Evolutionary conservation across 2,797 vertebrate genomes (phyloP).

Genomic region (Propithecus deckenii): DNA sequence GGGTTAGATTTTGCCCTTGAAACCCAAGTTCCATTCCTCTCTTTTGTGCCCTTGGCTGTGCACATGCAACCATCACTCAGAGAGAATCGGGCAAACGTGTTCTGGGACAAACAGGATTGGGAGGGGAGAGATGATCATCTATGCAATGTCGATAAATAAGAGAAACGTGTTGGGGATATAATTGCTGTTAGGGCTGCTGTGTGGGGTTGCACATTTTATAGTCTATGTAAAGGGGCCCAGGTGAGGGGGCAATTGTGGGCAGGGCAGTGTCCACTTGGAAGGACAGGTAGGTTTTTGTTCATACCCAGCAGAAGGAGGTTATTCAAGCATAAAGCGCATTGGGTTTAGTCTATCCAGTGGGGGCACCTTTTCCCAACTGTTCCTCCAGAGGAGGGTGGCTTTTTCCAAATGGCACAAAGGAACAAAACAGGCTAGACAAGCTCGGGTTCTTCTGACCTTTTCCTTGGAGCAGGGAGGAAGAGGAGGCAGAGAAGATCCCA

Average conservation of each 20-base stretch:
- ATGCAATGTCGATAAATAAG: background rate
- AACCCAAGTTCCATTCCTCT: background rate
- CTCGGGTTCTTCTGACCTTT: background rate
- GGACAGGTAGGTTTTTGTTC: background rate
- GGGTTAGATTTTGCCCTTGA: background rate
- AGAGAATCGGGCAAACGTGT: background rate
- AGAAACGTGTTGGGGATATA: background rate
- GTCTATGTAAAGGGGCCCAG: background rate
- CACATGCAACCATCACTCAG: background rate
- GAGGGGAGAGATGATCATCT: background rate
- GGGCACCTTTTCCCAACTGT: background rate
- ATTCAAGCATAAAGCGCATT: background rate
- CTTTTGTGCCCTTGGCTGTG: background rate
- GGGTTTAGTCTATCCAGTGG: background rate
- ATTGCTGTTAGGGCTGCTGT: background rate
- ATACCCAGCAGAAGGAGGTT: background rate
- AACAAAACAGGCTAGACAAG: background rate
- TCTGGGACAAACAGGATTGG: background rate
- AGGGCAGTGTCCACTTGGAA: background rate
- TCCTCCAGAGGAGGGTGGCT: background rate
- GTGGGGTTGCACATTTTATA: background rate
- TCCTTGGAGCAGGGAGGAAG: background rate
- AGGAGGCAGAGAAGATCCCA: background rate
- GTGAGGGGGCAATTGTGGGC: background rate
- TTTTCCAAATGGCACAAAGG: background rate